A percentile compares a stretch with the other conserved stretches of the same genome.
These are phyloP conservation scores for Sisor rabdophorus DNA, from an alignment of 2,113 vertebrate species.

Conservation along the genomic window DNA sequence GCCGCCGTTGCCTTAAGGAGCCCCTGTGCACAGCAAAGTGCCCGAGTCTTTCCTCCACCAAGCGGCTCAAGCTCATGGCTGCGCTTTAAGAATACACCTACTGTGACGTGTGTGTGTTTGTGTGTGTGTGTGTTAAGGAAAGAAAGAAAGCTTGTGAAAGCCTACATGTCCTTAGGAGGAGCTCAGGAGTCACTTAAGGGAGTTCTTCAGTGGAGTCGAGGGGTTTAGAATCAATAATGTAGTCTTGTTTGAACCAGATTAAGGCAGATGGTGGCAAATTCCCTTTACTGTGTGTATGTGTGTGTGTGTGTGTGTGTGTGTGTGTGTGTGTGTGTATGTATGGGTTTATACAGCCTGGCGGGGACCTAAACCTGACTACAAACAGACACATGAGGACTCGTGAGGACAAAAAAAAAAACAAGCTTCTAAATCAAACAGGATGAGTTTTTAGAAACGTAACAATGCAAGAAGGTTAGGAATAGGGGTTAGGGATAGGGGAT, in stretches of 20 bases:
- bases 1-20: constrained; percentile 20
- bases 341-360: too few relatives aligned
- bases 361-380: too few relatives aligned
- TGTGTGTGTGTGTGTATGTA: too few relatives aligned
- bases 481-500: too few relatives aligned
- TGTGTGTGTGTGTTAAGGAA: not conserved
- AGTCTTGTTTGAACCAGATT: constrained; percentile 28
- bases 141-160: not conserved
- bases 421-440: too few relatives aligned
- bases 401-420: too few relatives aligned
- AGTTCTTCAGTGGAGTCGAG: not conserved
- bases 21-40: constrained; percentile 1
- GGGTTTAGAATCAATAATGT: constrained; percentile 20
- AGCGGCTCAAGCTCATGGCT: constrained; percentile 2
- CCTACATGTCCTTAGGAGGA: constrained; percentile 6
- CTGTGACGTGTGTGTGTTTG: not conserved
- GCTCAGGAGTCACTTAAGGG: constrained; percentile 17
- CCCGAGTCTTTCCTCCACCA: not conserved
- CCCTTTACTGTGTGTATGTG: too few relatives aligned
- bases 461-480: too few relatives aligned
- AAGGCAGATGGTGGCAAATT: constrained; percentile 15
- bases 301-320: not conserved
- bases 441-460: too few relatives aligned
- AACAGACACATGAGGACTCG: too few relatives aligned
- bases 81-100: constrained; percentile 20